Evolutionary conservation across 2,797 vertebrate species (phyloP).

Genomic region (Momotus momota): DNA sequence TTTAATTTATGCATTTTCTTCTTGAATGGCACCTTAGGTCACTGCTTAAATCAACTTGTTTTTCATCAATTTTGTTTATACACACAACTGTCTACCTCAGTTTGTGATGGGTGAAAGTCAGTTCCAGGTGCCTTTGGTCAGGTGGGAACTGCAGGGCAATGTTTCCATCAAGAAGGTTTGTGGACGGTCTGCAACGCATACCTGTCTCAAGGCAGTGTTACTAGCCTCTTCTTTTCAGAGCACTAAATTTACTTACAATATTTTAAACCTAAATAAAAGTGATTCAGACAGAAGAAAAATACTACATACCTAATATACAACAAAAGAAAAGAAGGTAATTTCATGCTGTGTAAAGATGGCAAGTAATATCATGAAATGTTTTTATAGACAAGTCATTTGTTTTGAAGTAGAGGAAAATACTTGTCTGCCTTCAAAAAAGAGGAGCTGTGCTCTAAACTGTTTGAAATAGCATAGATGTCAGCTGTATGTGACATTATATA

Average conservation of each 20-base stretch:
- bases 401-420: not conserved
- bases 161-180: not conserved
- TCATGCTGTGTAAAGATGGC: constrained; percentile 39
- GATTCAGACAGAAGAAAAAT: not conserved
- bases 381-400: constrained; percentile 32
- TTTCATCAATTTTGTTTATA: not conserved
- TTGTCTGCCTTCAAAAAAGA: not conserved
- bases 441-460: not conserved
- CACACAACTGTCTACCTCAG: not conserved
- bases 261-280: not conserved
- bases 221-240: not conserved
- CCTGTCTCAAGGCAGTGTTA: not conserved
- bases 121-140: not conserved
- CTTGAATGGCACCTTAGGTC: not conserved
- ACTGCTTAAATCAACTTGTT: not conserved
- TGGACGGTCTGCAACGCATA: fast-evolving
- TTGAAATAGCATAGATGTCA: not conserved
- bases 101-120: not conserved
- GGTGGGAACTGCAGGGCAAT: not conserved
- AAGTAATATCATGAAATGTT: not conserved
- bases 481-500: not conserved
- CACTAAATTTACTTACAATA: not conserved
- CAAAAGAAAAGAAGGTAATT: constrained; percentile 23
- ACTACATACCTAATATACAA: not conserved
- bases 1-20: not conserved